Percentiles rank a stretch among this genome's conserved stretches.
Evolutionary conservation across 2,888 invertebrate species (phyloP).

Genomic region (Eilema sororculum): DNA sequence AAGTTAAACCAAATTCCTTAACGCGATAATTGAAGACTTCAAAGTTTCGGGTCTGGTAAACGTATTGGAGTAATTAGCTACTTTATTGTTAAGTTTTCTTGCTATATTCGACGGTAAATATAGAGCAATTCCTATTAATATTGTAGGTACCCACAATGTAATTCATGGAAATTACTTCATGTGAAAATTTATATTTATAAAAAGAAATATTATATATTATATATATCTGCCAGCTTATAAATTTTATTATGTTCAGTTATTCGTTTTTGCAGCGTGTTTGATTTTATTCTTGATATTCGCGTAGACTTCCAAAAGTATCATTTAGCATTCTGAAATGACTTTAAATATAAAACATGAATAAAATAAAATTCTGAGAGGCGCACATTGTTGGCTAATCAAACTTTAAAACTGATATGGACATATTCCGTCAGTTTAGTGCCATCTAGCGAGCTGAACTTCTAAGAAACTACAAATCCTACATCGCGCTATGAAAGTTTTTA

Average conservation of each 20-base stretch:
- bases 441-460: not conserved
- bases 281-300: no score
- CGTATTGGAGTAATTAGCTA: conserved; percentile 25
- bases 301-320: no score
- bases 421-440: no score
- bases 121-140: not conserved
- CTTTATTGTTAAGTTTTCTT: not conserved
- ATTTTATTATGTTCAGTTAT: no score
- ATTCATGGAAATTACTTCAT: not conserved
- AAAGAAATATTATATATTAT: not conserved
- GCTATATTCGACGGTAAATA: no score
- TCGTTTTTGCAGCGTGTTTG: no score
- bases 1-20: conserved; percentile 43
- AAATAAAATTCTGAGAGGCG: no score
- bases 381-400: not conserved
- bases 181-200: not conserved
- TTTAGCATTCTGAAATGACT: no score
- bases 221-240: no score
- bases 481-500: conserved; percentile 3
- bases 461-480: not conserved
- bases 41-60: conserved; percentile 33
- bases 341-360: no score
- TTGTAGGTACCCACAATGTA: not conserved
- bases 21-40: conserved; percentile 46
- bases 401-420: no score